Evolutionary conservation across 2,113 vertebrate species (phyloP).

Genomic region (Aspiorhynchus laticeps): DNA sequence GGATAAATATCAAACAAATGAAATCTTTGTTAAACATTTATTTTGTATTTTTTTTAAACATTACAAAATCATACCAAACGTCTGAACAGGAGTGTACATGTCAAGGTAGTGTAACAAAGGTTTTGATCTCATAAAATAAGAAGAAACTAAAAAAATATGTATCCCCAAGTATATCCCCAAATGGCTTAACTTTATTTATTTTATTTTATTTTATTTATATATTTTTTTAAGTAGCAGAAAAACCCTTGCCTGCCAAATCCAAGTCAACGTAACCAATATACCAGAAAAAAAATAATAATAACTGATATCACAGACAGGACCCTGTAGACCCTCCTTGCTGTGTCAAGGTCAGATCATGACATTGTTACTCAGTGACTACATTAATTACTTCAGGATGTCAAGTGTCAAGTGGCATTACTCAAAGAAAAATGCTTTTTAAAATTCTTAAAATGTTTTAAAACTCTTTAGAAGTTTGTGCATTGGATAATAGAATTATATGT

Average conservation of each 20-base stretch:
- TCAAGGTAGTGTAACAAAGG: too few relatives aligned
- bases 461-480: too few relatives aligned
- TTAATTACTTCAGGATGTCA: not conserved
- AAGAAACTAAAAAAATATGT: too few relatives aligned
- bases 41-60: too few relatives aligned
- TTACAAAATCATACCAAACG: too few relatives aligned
- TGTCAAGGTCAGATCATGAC: not conserved
- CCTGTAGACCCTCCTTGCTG: not conserved
- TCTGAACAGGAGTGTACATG: too few relatives aligned
- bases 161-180: too few relatives aligned
- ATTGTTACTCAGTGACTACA: not conserved
- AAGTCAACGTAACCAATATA: not conserved
- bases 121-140: too few relatives aligned
- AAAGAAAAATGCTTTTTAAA: not conserved
- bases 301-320: not conserved
- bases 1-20: too few relatives aligned
- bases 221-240: not conserved
- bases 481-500: not conserved
- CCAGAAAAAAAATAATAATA: not conserved
- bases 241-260: not conserved
- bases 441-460: not conserved
- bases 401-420: not conserved
- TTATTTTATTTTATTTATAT: too few relatives aligned
- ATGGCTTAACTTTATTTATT: too few relatives aligned
- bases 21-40: too few relatives aligned